Base-by-base conservation (phyloP, 2,797 vertebrate genomes). In the Cuniculus paca region DNA sequence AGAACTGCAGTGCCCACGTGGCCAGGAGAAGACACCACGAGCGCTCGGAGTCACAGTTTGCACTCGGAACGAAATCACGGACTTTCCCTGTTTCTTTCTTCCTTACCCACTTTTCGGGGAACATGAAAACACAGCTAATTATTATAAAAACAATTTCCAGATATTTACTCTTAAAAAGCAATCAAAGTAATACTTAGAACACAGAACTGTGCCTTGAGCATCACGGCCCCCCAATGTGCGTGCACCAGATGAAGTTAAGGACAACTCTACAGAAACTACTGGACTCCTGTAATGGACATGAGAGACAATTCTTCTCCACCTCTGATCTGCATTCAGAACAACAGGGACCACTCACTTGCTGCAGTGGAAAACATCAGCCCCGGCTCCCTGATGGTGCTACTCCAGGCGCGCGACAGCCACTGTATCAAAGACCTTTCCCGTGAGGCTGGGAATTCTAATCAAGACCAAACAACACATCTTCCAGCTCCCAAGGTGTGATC, bases 251-350 rank as follows among this genome's bases (percentile, higher is more conserved):
- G 48, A 82, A 95, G 22, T 92, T 42, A 56, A 70, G 39, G 39
- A 3, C 11, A 61, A 77, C 10, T 54, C 60, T 60, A 84, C 1
- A 75, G 65, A 94, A 88, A 87, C 14, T 10, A 20, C 3, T 5
- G 45, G 2, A 54, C 65, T 2, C 50, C 17, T 5, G 52, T 7
- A 90, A 34, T 1, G 65, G 36, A 63, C 42, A 31, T 45, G 5
- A 34, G 42, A 28, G 24, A 87, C 42, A 82, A 89, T 85, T 79
- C 34, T 54, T 75, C 34, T 6, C 42, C 17, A 52, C 19, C 48
- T 65, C 79, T 79, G 75, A 86, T 77, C 77, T 65, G 3, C 50
- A 84, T 50, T 93, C 86, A 84, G 19, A 86, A 88, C 45, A 84
- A 87, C 92, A 84, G 56, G n/a, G 42, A 77, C 54, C 60, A 54